Percentiles rank a stretch among this genome's conserved stretches.
phyloP scores from a whole-genome alignment of 2,888 invertebrate species.

The Baronia brevicornis region DNA sequence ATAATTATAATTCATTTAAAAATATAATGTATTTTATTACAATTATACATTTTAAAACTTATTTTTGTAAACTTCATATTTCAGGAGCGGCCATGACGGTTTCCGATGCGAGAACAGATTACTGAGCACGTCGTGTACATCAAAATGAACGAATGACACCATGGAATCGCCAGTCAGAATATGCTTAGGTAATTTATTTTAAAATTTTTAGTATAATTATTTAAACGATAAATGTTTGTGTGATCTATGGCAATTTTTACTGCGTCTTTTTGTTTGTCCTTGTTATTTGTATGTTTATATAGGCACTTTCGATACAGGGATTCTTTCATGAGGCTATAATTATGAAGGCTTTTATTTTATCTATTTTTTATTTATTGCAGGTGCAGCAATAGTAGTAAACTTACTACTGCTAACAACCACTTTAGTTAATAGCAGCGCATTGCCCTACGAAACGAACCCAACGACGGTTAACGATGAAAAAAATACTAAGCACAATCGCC shows the following conservation, averaged over 20 bases:
- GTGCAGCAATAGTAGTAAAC: conserved; percentile 64
- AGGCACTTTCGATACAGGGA: too few species aligned
- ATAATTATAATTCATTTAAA: too few species aligned
- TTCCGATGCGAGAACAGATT: conserved; percentile 30
- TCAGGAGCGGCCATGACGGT: conserved; percentile 37
- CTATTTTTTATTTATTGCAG: conserved; percentile 43
- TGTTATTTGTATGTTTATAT: too few species aligned
- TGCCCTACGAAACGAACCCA: conserved; percentile 45
- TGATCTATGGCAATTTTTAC: too few species aligned
- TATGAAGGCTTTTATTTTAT: too few species aligned
- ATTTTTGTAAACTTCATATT: conserved; percentile 25
- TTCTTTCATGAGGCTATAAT: too few species aligned
- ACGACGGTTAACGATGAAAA: conserved; percentile 43
- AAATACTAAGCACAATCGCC: conserved; percentile 31
- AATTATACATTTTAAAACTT: too few species aligned
- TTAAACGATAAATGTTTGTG: not conserved
- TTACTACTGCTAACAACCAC: conserved; percentile 62
- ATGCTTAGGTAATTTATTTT: conserved; percentile 49
- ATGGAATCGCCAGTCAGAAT: conserved; percentile 76
- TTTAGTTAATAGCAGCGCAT: conserved; percentile 43
- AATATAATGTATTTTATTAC: too few species aligned
- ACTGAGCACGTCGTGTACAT: conserved; percentile 26
- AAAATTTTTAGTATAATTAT: not conserved
- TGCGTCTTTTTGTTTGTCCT: too few species aligned
- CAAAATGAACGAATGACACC: conserved; percentile 55